Evolutionary conservation across 2,797 vertebrate species (phyloP).

Genomic region (Bufotes viridis): DNA sequence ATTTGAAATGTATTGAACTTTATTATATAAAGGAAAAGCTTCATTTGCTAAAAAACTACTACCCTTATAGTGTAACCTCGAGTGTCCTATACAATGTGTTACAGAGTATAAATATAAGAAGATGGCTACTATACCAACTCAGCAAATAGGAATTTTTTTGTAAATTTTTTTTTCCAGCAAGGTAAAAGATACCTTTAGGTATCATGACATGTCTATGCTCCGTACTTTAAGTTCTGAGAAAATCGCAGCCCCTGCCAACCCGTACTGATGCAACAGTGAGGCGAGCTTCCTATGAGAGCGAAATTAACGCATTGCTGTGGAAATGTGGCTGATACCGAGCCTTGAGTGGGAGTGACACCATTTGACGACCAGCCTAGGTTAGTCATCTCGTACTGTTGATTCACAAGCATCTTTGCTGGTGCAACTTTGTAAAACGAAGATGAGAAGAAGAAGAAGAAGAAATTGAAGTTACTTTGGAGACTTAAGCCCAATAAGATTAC

Average conservation of each 20-base stretch:
- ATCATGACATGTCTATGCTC: neutral
- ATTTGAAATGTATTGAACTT: too few species aligned
- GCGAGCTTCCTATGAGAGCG: neutral
- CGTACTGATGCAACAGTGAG: neutral
- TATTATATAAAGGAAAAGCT: too few species aligned
- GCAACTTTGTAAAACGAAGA: constrained; percentile 34
- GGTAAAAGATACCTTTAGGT: neutral
- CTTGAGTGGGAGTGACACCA: constrained; percentile 70
- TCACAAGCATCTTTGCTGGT: constrained; percentile 36
- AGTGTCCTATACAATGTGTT: too few species aligned
- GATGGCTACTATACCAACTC: neutral
- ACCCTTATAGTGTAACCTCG: too few species aligned
- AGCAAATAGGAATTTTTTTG: neutral
- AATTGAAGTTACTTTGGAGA: neutral
- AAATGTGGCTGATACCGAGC: constrained; percentile 4
- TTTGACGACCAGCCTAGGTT: constrained; percentile 70
- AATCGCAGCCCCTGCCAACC: neutral
- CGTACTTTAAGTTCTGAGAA: constrained; percentile 37
- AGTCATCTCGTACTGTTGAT: constrained; percentile 65
- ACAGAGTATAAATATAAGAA: too few species aligned
- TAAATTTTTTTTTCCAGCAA: neutral
- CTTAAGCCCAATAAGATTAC: neutral
- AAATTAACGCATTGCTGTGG: constrained; percentile 28
- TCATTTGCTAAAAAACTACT: too few species aligned
- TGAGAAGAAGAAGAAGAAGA: neutral